Percentiles rank a stretch among this genome's conserved stretches.
Conservation (phyloP, 2,797 vertebrate species). For the Sebastes reedi region DNA sequence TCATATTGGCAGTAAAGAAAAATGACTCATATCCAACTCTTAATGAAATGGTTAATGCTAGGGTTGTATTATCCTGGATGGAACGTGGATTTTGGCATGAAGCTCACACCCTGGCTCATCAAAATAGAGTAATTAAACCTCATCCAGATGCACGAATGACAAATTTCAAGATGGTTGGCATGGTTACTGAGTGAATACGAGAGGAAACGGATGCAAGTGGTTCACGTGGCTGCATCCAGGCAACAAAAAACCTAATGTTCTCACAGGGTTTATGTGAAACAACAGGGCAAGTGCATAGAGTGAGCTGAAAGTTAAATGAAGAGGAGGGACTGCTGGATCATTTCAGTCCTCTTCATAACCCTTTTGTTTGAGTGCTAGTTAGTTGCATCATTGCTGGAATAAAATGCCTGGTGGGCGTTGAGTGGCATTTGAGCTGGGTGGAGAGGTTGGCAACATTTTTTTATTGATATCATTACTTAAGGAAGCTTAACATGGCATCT, state of each 20-base stretch:
- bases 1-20: background rate
- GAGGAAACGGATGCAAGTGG: background rate
- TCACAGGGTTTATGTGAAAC: background rate
- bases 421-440: conserved; percentile 19
- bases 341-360: conserved; percentile 18
- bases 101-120: background rate
- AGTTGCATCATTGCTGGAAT: background rate
- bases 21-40: background rate
- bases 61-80: background rate
- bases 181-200: conserved; percentile 12
- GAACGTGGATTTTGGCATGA: background rate
- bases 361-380: conserved; percentile 18
- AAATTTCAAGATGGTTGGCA: background rate
- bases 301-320: conserved; percentile 27
- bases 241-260: background rate
- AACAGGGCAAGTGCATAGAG: background rate
- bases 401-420: conserved; percentile 12
- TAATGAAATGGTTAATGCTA: conserved; percentile 33
- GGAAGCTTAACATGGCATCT: background rate
- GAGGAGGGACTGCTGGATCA: conserved; percentile 3
- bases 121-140: conserved; percentile 20
- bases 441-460: conserved; percentile 10
- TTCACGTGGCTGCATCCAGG: background rate
- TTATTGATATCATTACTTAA: conserved; percentile 16
- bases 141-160: background rate